Percentiles rank a stretch among this genome's conserved stretches.
These are phyloP conservation scores for Lagria hirta DNA, from an alignment of 2,888 invertebrate species.

Conservation along the genomic window DNA sequence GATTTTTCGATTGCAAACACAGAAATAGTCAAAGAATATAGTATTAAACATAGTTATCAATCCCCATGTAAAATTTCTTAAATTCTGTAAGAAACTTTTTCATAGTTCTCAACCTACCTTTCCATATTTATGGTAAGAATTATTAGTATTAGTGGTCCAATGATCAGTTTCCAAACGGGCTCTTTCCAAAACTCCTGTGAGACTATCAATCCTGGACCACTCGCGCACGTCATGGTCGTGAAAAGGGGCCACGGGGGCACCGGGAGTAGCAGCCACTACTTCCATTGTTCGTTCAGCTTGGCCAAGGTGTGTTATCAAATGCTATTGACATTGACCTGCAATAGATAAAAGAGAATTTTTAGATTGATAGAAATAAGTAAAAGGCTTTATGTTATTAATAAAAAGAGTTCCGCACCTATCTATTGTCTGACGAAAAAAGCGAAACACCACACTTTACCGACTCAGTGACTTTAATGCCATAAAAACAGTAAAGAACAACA, in stretches of 20 bases:
- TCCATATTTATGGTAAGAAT: constrained; percentile 57
- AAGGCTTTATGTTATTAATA: too few species aligned
- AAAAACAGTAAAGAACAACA: too few species aligned
- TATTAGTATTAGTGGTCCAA: constrained; percentile 56
- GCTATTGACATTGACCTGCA: constrained; percentile 43
- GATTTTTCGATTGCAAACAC: too few species aligned
- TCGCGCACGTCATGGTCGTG: constrained; percentile 59
- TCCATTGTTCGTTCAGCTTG: constrained; percentile 43
- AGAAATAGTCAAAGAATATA: too few species aligned
- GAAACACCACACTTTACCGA: too few species aligned
- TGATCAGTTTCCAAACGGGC: constrained; percentile 59
- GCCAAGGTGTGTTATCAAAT: constrained; percentile 39
- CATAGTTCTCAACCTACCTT: constrained; percentile 56
- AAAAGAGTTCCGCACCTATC: too few species aligned
- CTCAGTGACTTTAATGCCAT: too few species aligned
- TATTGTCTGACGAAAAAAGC: too few species aligned
- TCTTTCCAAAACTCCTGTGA: constrained; percentile 59
- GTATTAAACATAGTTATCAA: too few species aligned
- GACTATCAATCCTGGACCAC: constrained; percentile 58
- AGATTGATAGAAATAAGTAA: too few species aligned
- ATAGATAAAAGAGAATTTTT: constrained; percentile 22
- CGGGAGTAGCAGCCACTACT: constrained; percentile 50
- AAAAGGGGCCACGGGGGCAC: constrained; percentile 51
- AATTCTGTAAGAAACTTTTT: background rate
- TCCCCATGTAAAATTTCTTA: background rate